These are phyloP conservation scores for Neodiprion fabricii DNA, from an alignment of 1,140 invertebrate species.

Conservation along the genomic window DNA sequence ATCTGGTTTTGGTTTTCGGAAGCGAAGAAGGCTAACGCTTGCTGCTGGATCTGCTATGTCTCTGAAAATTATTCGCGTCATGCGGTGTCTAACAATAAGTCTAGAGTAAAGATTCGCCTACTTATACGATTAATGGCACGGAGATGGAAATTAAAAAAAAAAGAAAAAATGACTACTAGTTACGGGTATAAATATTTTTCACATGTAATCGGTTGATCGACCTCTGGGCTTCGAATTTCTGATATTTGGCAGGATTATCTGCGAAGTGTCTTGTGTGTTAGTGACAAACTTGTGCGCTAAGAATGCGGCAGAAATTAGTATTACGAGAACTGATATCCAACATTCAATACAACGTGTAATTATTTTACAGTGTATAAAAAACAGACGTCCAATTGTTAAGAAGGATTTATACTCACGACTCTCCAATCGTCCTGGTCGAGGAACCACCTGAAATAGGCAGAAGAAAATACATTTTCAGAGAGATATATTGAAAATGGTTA, in stretches of 20 bases:
- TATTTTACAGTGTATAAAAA: no score
- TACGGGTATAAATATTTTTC: slow-evolving; percentile 27
- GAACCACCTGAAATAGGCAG: slow-evolving; percentile 49
- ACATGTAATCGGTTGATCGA: background rate
- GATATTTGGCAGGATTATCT: background rate
- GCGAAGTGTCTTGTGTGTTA: background rate
- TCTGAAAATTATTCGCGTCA: slow-evolving; percentile 51
- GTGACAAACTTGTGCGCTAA: background rate
- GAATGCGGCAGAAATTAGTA: background rate
- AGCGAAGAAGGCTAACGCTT: slow-evolving; percentile 57
- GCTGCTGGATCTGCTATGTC: slow-evolving; percentile 55
- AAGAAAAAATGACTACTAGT: slow-evolving; percentile 1
- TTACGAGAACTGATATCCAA: no score
- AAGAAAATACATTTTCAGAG: slow-evolving; percentile 25
- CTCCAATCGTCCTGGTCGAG: slow-evolving; percentile 49
- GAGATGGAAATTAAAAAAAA: background rate
- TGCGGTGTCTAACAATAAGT: slow-evolving; percentile 39
- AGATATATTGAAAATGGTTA: slow-evolving; percentile 18
- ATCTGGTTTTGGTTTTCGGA: slow-evolving; percentile 55
- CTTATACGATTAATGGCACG: slow-evolving; percentile 18
- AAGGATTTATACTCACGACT: slow-evolving; percentile 55
- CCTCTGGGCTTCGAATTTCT: background rate
- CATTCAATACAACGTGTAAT: no score
- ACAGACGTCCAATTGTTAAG: no score
- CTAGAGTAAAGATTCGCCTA: slow-evolving; percentile 19